Evolutionary conservation across 2,797 vertebrate genomes (phyloP).

Genomic region (Neoniphon sammara): DNA sequence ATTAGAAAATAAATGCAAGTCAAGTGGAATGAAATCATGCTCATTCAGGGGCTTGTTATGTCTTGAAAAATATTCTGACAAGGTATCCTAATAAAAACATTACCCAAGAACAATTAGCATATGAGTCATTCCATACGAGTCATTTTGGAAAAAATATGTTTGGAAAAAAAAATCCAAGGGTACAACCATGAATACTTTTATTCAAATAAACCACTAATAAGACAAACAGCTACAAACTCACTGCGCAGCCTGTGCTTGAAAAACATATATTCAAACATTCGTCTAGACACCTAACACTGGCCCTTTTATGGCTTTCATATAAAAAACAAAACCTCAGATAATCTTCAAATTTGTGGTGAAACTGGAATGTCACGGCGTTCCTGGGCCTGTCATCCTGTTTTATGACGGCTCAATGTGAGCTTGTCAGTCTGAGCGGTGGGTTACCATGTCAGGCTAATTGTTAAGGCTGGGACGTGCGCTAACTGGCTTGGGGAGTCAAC

Average conservation of each 20-base stretch:
- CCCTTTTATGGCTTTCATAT: slow-evolving; percentile 16
- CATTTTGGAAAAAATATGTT: slow-evolving; percentile 46
- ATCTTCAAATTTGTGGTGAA: slow-evolving; percentile 60
- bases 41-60: slow-evolving; percentile 76
- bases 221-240: slow-evolving; percentile 52
- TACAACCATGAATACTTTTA: slow-evolving; percentile 36
- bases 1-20: slow-evolving; percentile 73
- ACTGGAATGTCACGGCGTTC: slow-evolving; percentile 56
- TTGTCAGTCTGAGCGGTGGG: slow-evolving; percentile 50
- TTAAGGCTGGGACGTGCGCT: slow-evolving; percentile 74
- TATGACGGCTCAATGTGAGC: slow-evolving; percentile 33
- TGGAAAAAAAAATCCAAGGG: slow-evolving; percentile 6
- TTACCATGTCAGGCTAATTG: slow-evolving; percentile 73
- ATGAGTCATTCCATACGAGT: slow-evolving; percentile 71
- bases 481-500: slow-evolving; percentile 70
- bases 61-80: slow-evolving; percentile 79
- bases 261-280: slow-evolving; percentile 52
- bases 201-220: slow-evolving; percentile 66
- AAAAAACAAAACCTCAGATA: slow-evolving; percentile 26
- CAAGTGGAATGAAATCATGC: slow-evolving; percentile 74
- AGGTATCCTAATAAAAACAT: slow-evolving; percentile 78
- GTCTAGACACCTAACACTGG: slow-evolving; percentile 66
- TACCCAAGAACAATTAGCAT: slow-evolving; percentile 73
- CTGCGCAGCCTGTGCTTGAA: slow-evolving; percentile 37
- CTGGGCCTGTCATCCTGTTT: slow-evolving; percentile 53